phyloP scores from a whole-genome alignment of 2,797 vertebrate species.

The Furcifer pardalis region DNA sequence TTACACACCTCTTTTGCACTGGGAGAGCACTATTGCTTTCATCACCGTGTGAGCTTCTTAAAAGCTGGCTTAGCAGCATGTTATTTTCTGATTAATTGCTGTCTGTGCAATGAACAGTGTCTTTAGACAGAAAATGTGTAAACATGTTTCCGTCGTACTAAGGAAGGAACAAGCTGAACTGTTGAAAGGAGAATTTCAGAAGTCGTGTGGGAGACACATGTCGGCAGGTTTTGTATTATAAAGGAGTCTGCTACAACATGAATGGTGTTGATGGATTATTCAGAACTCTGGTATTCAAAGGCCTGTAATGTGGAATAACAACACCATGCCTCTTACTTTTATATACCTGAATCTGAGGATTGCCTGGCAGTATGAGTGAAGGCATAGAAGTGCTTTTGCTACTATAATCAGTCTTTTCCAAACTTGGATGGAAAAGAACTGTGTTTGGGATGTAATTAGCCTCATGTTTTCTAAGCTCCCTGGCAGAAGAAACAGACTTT shows the following conservation, averaged over 20 bases:
- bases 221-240: neutral
- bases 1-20: neutral
- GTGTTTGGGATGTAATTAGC: too few species aligned
- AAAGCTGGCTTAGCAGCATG: neutral
- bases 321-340: neutral
- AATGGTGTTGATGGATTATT: neutral
- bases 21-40: neutral
- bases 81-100: slow-evolving; percentile 2
- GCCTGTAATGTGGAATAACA: slow-evolving; percentile 13
- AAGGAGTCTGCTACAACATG: slow-evolving; percentile 10
- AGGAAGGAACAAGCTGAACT: slow-evolving; percentile 39
- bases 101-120: neutral
- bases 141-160: slow-evolving; percentile 23
- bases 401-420: too few species aligned
- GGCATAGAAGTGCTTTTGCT: neutral
- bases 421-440: too few species aligned
- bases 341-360: neutral
- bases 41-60: neutral
- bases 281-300: slow-evolving; percentile 18
- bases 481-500: too few species aligned
- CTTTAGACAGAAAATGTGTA: slow-evolving; percentile 6
- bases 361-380: neutral
- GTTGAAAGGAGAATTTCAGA: neutral
- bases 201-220: neutral
- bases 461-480: too few species aligned